A percentile compares a stretch with the other conserved stretches of the same genome.
These are phyloP conservation scores for Pagetopsis macropterus DNA, from an alignment of 2,797 vertebrate genomes.

Conservation along the genomic window DNA sequence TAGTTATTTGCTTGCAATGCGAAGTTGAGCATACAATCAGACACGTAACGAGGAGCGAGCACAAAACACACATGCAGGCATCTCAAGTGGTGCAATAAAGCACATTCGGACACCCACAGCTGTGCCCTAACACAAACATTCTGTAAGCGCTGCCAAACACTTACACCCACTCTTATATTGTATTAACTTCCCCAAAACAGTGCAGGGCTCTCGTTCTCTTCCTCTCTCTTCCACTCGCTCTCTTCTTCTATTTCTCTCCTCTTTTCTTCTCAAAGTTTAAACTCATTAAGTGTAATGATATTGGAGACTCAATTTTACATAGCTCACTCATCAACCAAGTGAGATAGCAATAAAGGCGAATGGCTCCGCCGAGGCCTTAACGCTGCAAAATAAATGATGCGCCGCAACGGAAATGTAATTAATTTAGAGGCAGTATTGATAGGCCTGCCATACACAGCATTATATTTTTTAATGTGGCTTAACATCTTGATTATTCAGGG, in stretches of 20 bases:
- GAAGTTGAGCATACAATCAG: conserved; percentile 30
- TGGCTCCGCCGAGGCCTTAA: conserved; percentile 96
- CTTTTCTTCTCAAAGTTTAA: conserved; percentile 89
- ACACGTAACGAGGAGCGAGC: conserved; percentile 30
- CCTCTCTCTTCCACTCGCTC: conserved; percentile 44
- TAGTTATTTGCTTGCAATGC: conserved; percentile 29
- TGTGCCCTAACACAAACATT: conserved; percentile 75
- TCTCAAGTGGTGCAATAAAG: conserved; percentile 69
- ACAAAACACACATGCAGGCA: conserved; percentile 37
- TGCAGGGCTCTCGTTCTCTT: conserved; percentile 50
- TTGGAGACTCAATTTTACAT: conserved; percentile 97
- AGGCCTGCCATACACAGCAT: conserved; percentile 96
- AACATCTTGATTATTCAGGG: conserved; percentile 93
- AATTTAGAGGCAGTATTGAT: conserved; percentile 99
- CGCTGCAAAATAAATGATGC: conserved; percentile 98
- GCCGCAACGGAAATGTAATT: conserved; percentile 99
- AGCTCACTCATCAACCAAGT: conserved; percentile 96
- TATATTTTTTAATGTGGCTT: conserved; percentile 98
- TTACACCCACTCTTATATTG: conserved; percentile 75
- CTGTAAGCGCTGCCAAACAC: conserved; percentile 71
- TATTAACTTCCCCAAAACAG: conserved; percentile 76
- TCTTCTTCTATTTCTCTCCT: conserved; percentile 63
- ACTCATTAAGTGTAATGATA: conserved; percentile 96
- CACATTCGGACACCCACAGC: conserved; percentile 73
- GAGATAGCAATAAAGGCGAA: conserved; percentile 98